Conservation (phyloP, 2,888 invertebrate genomes). For the Aphodius sticticus region DNA sequence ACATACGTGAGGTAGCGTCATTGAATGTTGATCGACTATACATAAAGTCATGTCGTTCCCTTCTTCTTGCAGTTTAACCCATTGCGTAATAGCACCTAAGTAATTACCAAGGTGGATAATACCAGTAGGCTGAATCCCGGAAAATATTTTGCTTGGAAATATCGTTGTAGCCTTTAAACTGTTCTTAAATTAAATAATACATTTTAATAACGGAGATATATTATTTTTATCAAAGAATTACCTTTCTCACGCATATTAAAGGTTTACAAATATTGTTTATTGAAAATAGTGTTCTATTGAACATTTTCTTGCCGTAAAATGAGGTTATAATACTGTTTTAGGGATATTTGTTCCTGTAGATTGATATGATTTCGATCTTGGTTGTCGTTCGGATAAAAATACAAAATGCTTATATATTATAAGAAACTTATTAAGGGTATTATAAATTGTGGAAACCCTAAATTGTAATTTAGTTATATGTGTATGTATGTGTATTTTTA, state of each 20-base stretch:
- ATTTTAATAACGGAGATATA: neutral
- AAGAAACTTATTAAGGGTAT: too few species aligned
- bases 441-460: too few species aligned
- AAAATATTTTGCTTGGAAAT: constrained; percentile 73
- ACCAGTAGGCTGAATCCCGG: constrained; percentile 98
- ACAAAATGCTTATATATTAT: too few species aligned
- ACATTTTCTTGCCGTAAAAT: constrained; percentile 15
- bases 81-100: constrained; percentile 89
- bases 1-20: constrained; percentile 81
- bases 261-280: neutral
- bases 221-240: neutral
- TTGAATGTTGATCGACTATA: constrained; percentile 92
- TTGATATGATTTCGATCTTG: neutral
- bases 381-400: too few species aligned
- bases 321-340: constrained; percentile 5
- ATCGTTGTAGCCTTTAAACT: constrained; percentile 26
- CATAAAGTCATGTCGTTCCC: constrained; percentile 78
- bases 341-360: neutral
- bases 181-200: constrained; percentile 24
- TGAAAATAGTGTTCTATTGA: neutral
- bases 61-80: constrained; percentile 81
- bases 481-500: too few species aligned
- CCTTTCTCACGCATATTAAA: constrained; percentile 15
- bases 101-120: constrained; percentile 95
- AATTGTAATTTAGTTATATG: too few species aligned